Conservation (phyloP, 2,888 invertebrate species). For the Leptinotarsa haldemani region DNA sequence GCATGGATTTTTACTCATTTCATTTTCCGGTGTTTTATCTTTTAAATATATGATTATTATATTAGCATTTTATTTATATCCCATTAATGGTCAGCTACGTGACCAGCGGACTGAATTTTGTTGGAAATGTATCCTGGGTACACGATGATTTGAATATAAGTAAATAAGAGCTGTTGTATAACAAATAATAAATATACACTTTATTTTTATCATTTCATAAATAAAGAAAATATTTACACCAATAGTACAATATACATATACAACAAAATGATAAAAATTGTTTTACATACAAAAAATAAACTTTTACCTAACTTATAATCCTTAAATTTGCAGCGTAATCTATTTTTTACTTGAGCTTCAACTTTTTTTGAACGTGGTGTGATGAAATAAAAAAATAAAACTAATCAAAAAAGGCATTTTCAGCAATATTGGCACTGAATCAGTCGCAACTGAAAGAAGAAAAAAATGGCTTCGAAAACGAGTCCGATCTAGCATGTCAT, state of each 20-base stretch:
- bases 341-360: background rate
- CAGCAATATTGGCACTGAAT: constrained; percentile 53
- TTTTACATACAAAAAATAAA: constrained; percentile 49
- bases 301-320: constrained; percentile 25
- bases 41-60: constrained; percentile 35
- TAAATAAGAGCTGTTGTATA: constrained; percentile 21
- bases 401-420: constrained; percentile 25
- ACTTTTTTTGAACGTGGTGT: constrained; percentile 3
- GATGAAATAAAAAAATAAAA: constrained; percentile 11
- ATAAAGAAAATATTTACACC: constrained; percentile 54
- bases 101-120: background rate
- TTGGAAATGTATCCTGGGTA: background rate
- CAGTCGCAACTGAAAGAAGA: constrained; percentile 47
- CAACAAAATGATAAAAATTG: constrained; percentile 32
- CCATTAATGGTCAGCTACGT: background rate
- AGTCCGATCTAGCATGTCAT: background rate
- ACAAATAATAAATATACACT: constrained; percentile 57
- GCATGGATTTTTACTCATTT: constrained; percentile 27
- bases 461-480: constrained; percentile 22
- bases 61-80: constrained; percentile 19
- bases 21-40: constrained; percentile 37
- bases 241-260: constrained; percentile 52
- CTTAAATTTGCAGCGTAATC: constrained; percentile 1
- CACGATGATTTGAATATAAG: no score
- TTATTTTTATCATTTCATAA: constrained; percentile 48